Base-by-base conservation (phyloP, 2,888 invertebrate genomes). In the Orthosia cruda region DNA sequence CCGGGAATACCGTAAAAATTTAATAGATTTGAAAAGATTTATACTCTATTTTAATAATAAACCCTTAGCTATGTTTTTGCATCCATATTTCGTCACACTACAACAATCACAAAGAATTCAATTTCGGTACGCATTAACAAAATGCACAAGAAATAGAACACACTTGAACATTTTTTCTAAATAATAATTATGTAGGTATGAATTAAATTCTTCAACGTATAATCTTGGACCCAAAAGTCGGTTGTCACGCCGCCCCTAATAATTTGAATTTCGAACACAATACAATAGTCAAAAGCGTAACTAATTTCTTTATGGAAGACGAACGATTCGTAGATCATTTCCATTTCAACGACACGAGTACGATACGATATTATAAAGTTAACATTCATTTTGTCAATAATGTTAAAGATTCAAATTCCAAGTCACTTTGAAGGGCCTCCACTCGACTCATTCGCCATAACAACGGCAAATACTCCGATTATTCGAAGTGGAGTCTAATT, bases 201-300 rank as follows among this genome's bases (percentile, higher is more conserved):
- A 81, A 83, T 85, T 71, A 81, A 74, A 72, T 74, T 82, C 78
- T 69, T 74, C 20, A 73, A 85, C 71, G 74, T 85, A 78, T 84
- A 85, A 87, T 85, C 81, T 84, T 16, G 63, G 64, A 69, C 71
- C 73, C 68, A 76, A 82, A 86, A 87, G 66, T 78, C 77, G 73
- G 77, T 69, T 84, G 88, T 86, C 89, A 89, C 85, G 89, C 88
- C 87, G 86, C 89, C 88, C 87, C 85, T 85, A 83, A 90, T 92
- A 89, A 92, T 91, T 90, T 87, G 84, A 90, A 92, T 90, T 89
- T 88, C 74, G 86, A 88, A 83, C 87, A 92, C 92, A 92, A 92
- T 91, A 77, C 89, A 81, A 88, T 83, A 88, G 87, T 80, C 85
- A 85, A 89, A 83, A 86, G 86, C 92, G 92, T 89, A 77, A 89